phyloP scores from a whole-genome alignment of 2,797 vertebrate species.

The Petrocephalus sullivani region DNA sequence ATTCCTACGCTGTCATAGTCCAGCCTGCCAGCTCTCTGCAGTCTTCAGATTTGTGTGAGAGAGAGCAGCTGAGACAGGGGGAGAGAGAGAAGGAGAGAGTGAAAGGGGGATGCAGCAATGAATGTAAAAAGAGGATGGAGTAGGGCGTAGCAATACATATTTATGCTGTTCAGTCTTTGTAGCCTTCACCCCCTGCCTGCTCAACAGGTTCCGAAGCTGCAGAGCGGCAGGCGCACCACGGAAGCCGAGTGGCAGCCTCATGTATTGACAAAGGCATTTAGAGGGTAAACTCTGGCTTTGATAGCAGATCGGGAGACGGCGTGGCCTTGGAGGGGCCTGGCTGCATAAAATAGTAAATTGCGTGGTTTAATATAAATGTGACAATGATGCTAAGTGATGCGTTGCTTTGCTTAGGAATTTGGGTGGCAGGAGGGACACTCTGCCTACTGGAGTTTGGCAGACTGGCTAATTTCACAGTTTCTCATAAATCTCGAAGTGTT shows the following conservation, averaged over 20 bases:
- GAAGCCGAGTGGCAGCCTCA: not conserved
- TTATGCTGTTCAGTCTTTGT: not conserved
- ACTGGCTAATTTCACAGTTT: not conserved
- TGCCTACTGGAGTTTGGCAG: not conserved
- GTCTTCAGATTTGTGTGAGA: not conserved
- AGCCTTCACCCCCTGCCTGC: not conserved
- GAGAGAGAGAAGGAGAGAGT: not conserved
- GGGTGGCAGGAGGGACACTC: not conserved
- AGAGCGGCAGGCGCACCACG: not conserved
- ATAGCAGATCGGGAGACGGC: not conserved
- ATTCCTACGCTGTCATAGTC: conserved; percentile 4
- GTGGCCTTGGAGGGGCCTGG: not conserved
- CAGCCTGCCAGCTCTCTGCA: conserved; percentile 6
- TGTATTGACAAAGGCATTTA: not conserved
- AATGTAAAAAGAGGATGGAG: not conserved
- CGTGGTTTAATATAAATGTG: not conserved
- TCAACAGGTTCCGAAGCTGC: not conserved
- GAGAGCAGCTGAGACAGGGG: not conserved
- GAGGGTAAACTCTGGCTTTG: not conserved
- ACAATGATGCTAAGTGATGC: not conserved
- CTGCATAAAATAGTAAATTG: not conserved
- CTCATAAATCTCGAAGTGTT: not conserved
- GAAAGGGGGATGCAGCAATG: not conserved
- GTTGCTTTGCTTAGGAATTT: not conserved
- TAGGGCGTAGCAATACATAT: not conserved